phyloP scores from a whole-genome alignment of 1,140 invertebrate species.

The Acromyrmex heyeri region DNA sequence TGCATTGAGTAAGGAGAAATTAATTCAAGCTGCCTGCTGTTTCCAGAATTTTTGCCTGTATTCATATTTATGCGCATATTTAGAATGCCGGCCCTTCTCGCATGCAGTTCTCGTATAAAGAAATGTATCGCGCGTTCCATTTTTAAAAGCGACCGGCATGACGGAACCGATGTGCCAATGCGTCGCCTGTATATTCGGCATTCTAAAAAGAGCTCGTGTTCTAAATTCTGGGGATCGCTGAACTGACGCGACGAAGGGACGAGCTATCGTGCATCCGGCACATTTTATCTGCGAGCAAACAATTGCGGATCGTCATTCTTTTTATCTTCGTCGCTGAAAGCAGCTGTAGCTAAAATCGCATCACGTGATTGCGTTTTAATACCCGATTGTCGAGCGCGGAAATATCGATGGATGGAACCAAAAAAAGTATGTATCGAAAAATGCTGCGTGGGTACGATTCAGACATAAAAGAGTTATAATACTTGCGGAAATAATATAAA shows the following conservation, averaged over 20 bases:
- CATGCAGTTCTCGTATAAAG: conserved; percentile 45
- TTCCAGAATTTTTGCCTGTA: conserved; percentile 52
- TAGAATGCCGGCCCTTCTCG: conserved; percentile 50
- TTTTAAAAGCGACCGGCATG: conserved; percentile 47
- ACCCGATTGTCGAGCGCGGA: neutral
- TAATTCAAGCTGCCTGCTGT: conserved; percentile 51
- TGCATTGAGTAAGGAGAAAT: conserved; percentile 51
- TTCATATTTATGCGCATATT: conserved; percentile 61
- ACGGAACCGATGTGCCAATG: conserved; percentile 42
- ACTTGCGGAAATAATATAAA: neutral
- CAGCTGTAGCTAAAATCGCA: conserved; percentile 51
- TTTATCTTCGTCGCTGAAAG: conserved; percentile 19
- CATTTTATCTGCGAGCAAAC: conserved; percentile 46
- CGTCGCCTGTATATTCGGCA: conserved; percentile 27
- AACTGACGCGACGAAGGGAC: conserved; percentile 6
- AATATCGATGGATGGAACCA: conserved; percentile 30
- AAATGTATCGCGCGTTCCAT: conserved; percentile 52
- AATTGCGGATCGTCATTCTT: conserved; percentile 38
- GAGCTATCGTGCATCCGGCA: conserved; percentile 27
- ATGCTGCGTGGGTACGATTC: neutral
- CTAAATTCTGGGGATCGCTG: conserved; percentile 44
- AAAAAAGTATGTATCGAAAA: conserved; percentile 21
- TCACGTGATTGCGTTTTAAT: conserved; percentile 50
- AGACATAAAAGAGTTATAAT: neutral
- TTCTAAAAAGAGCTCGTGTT: conserved; percentile 41